Conservation (phyloP, 2,113 vertebrate genomes). For the Onychorhynchus coronatus region DNA sequence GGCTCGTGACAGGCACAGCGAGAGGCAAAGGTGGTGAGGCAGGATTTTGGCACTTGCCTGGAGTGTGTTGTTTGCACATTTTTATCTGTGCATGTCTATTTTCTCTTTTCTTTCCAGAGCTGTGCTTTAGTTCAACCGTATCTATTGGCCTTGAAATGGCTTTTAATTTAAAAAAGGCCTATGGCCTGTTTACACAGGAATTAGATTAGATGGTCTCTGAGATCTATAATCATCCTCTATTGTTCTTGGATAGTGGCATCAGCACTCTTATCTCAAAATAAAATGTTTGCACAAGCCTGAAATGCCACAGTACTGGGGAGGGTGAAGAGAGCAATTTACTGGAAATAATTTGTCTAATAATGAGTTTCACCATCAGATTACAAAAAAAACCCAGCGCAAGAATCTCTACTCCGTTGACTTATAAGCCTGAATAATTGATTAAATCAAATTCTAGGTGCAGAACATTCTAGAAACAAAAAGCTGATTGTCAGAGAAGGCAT, state of each 20-base stretch:
- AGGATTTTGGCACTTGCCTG: not conserved
- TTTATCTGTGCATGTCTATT: not conserved
- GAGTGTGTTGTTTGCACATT: not conserved
- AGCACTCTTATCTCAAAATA: not conserved
- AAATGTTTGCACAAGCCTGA: constrained; percentile 10
- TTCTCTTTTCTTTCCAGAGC: not conserved
- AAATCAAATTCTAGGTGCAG: not conserved
- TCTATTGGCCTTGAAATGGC: not conserved
- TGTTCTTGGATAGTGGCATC: constrained; percentile 33
- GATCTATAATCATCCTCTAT: not conserved
- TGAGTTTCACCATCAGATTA: not conserved
- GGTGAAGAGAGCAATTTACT: not conserved
- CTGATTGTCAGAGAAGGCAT: not conserved
- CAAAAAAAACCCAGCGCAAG: not conserved
- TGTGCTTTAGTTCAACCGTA: not conserved
- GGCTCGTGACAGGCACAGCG: fast-evolving
- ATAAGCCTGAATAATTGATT: not conserved
- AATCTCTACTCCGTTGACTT: not conserved
- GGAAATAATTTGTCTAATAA: not conserved
- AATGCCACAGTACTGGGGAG: not conserved
- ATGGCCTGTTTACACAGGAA: constrained; percentile 24
- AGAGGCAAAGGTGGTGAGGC: not conserved
- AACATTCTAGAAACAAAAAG: not conserved
- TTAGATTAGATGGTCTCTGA: not conserved
- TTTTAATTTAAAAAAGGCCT: not conserved